Evolutionary conservation across 2,797 vertebrate genomes (phyloP).

Genomic region (Rhyacichthys aspro): DNA sequence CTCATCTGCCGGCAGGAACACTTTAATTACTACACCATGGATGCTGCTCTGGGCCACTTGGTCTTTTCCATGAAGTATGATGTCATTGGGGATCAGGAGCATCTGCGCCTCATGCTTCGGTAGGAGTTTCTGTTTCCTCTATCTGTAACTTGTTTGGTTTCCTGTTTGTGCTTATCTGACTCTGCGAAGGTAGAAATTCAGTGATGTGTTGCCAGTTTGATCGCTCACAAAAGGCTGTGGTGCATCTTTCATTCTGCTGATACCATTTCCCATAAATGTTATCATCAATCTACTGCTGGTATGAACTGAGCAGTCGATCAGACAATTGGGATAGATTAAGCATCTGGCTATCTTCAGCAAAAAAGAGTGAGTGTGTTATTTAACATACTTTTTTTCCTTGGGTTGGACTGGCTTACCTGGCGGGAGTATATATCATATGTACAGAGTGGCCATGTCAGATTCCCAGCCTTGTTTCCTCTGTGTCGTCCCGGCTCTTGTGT

Average conservation of each 20-base stretch:
- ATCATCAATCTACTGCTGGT: background rate
- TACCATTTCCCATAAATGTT: no score
- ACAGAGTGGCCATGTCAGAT: no score
- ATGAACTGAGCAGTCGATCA: background rate
- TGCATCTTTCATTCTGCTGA: conserved; percentile 8
- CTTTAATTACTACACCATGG: conserved; percentile 98
- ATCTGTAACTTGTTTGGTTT: conserved; percentile 25
- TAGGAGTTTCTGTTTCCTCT: conserved; percentile 58
- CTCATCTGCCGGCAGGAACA: conserved; percentile 86
- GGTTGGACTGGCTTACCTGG: background rate
- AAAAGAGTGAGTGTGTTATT: background rate
- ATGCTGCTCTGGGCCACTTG: conserved; percentile 89
- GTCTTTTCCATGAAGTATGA: conserved; percentile 98
- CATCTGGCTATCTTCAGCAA: background rate
- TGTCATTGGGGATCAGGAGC: conserved; percentile 94
- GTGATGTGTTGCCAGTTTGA: conserved; percentile 14
- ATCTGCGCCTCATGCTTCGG: conserved; percentile 93
- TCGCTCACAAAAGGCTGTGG: conserved; percentile 4
- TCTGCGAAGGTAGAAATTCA: conserved; percentile 10
- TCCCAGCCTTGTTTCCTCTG: no score
- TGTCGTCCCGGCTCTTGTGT: no score
- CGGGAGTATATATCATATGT: background rate
- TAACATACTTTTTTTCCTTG: background rate
- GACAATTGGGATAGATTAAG: background rate
- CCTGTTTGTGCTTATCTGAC: background rate